A percentile compares a stretch with the other conserved stretches of the same genome.
phyloP scores from a whole-genome alignment of 2,797 vertebrate genomes.

The Eleutherodactylus coqui region DNA sequence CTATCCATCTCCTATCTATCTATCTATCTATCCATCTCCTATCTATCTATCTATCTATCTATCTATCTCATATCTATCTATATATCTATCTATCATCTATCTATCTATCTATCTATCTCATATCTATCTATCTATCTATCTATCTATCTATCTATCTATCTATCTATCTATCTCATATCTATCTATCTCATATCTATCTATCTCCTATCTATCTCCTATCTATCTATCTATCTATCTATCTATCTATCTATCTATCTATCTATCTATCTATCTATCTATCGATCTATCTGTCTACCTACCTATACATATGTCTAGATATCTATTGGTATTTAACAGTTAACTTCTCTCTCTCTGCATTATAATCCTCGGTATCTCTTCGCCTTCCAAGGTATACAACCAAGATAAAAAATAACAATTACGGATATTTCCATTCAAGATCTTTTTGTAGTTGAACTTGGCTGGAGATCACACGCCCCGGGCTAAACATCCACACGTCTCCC shows the following conservation, averaged over 20 bases:
- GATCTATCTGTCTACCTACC: neutral
- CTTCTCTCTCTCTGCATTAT: neutral
- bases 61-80: too few species aligned
- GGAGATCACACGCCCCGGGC: slow-evolving; percentile 36
- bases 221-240: neutral
- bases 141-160: slow-evolving; percentile 1
- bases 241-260: neutral
- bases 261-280: neutral
- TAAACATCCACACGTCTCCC: slow-evolving; percentile 39
- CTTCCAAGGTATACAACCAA: slow-evolving; percentile 18
- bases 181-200: neutral
- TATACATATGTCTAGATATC: neutral
- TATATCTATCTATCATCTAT: too few species aligned
- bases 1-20: too few species aligned
- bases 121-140: too few species aligned
- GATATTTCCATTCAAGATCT: slow-evolving; percentile 35
- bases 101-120: too few species aligned
- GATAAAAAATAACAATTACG: slow-evolving; percentile 8
- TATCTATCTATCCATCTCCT: too few species aligned
- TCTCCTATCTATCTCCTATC: neutral
- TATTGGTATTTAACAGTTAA: neutral
- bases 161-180: neutral
- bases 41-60: too few species aligned
- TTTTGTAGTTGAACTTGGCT: slow-evolving; percentile 41
- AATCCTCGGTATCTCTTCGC: neutral